Evolutionary conservation across 2,797 vertebrate species (phyloP), one percentile per base, ranked within the genome.

Genomic region (Tapera naevia): DNA sequence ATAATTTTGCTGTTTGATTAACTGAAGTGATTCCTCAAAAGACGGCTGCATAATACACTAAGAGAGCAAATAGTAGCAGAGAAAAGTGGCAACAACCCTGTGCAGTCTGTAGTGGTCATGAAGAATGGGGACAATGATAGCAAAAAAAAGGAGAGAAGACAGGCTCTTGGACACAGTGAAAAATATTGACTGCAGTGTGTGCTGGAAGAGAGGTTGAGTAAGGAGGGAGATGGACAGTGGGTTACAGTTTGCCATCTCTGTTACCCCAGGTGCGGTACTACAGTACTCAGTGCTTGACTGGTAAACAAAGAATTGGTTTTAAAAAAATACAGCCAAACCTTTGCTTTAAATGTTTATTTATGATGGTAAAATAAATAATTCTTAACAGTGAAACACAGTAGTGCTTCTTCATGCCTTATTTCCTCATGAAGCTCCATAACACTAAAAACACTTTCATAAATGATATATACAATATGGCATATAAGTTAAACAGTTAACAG

Each of bases 251-350:
- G 28, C 53, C 46, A 67, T 45, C 45, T 69, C 28, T 75, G 0
- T 73, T 62, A 27, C 7, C 23, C 17, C 23, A 45, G 19, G 27
- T 60, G 33, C 21, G 13, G 22, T 53, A 12, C 15, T 41, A 5
- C 25, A 33, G 41, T 32, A 22, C 56, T 5, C 33, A 39, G 15
- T 35, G 28, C 46, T 81, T 81, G 17, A 56, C 13, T 57, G 56
- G 83, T 89, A 89, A 85, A 87, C 80, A 81, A 80, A 91, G 61
- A 76, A 89, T 81, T n/a, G 83, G 71, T 89, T 95, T 45, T 50
- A 75, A 61, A 71, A 43, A 78, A 60, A 3, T 28, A 22, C 22
- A 64, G 32, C 10, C 25, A 57, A 81, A 33, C 25, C 17, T 88
- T 84, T 84, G 22, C 48, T 84, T 89, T 69, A 66, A 86, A 81